Base-by-base conservation (phyloP, 2,113 vertebrate species). In the Desmodus rotundus region DNA sequence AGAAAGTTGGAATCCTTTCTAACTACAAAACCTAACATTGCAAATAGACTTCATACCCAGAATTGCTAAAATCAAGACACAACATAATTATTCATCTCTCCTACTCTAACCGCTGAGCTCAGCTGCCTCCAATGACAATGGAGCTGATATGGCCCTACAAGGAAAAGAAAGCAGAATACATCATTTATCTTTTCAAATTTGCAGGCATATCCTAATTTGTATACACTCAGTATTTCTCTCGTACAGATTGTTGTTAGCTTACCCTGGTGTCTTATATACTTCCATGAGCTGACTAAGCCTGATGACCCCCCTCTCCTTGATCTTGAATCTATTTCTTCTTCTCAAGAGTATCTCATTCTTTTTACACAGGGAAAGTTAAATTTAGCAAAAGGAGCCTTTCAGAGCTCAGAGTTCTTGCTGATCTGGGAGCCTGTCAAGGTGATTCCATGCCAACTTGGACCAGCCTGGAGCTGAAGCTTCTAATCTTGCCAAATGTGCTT, bases 401-500 rank as follows among this genome's bases (percentile, higher is more conserved):
- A 26, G 68, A 96, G 74, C 77, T 76, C 41, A 86, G 89, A 92
- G 93, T 92, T 63, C 96, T 94, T 65, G 91, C 94, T 97, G 93
- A 52, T 94, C 86, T 87, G 73, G 67, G 93, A 97, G 93, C 56
- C 95, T 98, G 91, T 97, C 85, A 97, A 96, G 91, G 91, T 96
- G 68, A 89, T 91, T 91, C 77, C 26, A 3, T 93, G 97, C 97
- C 97, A 98, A 97, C 78, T 96, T 97, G 96, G 95, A 96, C 95
- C 67, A 93, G 84, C 31, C 61, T 80, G 20, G 38, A 58, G 41
- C 80, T 43, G 63, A 96, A 95, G 67, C 26, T 96, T 97, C 88
- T 83, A 90, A 50, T 95, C 77, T 91, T 94, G 94, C 97, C 97
- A 97, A 97, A 94, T 95, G 87, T 80, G 88, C 94, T 97, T 97